Evolutionary conservation across 2,797 vertebrate species (phyloP).

Genomic region (Danio jaintianensis): DNA sequence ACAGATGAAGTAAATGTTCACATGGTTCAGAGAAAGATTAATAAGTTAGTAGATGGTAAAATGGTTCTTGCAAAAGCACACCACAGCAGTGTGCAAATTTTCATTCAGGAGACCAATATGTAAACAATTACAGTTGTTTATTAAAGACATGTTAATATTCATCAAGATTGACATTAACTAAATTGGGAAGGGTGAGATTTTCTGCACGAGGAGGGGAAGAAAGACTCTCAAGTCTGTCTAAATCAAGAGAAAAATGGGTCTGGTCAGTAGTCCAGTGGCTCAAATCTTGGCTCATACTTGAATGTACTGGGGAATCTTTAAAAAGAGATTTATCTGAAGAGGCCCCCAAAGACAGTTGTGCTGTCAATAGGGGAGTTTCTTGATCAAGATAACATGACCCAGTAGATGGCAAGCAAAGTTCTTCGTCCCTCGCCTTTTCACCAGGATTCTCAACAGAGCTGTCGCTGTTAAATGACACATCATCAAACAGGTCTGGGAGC

Average conservation of each 20-base stretch:
- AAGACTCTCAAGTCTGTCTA: conserved; percentile 69
- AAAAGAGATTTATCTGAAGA: conserved; percentile 43
- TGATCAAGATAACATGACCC: conserved; percentile 22
- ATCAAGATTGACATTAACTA: conserved; percentile 78
- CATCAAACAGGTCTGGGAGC: conserved; percentile 68
- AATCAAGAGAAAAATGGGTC: conserved; percentile 75
- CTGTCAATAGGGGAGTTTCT: not conserved
- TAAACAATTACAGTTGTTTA: not conserved
- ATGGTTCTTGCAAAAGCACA: not conserved
- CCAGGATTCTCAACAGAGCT: conserved; percentile 50
- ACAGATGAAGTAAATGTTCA: not conserved
- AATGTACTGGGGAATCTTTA: conserved; percentile 28
- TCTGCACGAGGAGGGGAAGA: conserved; percentile 60
- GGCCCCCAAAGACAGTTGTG: conserved; percentile 8
- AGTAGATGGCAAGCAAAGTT: conserved; percentile 59
- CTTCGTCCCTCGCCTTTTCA: conserved; percentile 47
- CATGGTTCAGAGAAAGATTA: not conserved
- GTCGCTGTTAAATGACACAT: conserved; percentile 70
- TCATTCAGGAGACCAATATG: not conserved
- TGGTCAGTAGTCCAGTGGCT: conserved; percentile 50
- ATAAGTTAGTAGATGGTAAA: not conserved
- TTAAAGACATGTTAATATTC: conserved; percentile 68
- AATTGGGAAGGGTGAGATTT: conserved; percentile 71
- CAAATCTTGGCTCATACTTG: conserved; percentile 22
- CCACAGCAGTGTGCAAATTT: not conserved